Evolutionary conservation across 1,140 invertebrate genomes (phyloP), one percentile per base, ranked within the genome.

Genomic region (Drosophila serrata): DNA sequence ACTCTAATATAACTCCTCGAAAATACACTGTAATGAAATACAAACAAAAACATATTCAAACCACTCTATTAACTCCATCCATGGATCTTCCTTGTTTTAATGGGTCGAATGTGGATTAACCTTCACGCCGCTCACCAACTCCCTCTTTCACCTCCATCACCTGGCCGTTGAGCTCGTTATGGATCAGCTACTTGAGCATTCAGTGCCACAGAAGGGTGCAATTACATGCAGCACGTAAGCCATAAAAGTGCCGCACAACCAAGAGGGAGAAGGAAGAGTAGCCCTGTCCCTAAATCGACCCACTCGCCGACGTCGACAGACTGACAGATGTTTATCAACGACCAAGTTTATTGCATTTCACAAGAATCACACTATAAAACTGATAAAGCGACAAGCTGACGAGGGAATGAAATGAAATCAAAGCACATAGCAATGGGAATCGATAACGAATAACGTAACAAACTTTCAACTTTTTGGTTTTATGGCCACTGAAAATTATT

Each of bases 291-390:
- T 31, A 48, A 40, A 43, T 37, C 53, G 48, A 65, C 39, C 40
- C 67, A 56, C 45, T 39, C 42, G 42, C 51, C 27, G 33, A 37
- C 27, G 33, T 22, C 51, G 68, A 79, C 40, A 49, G 61, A 63
- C 48, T 67, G 82, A 79, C 84, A 88, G 82, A 86, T 86, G 84
- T 82, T 88, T 86, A 88, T 86, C 82, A 82, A 75, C 75, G 68
- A 55, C 53, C 69, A 61, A 68, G 78, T 88, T 86, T 88, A 86
- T 82, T 55, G 72, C 82, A 56, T 88, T 86, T 86, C 84, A 67
- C 77, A 77, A 79, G 82, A 86, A 82, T 76, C 84, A 79, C 75
- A 88, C 70, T 79, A 88, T 79, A 76, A 87, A 88, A 82, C 62
- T 88, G 84, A 82, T 85, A 81, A 76, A 64, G 62, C 62, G 65